Percentiles rank a stretch among this genome's conserved stretches.
phyloP scores from a whole-genome alignment of 1,140 invertebrate species.

The Trachymyrmex septentrionalis region DNA sequence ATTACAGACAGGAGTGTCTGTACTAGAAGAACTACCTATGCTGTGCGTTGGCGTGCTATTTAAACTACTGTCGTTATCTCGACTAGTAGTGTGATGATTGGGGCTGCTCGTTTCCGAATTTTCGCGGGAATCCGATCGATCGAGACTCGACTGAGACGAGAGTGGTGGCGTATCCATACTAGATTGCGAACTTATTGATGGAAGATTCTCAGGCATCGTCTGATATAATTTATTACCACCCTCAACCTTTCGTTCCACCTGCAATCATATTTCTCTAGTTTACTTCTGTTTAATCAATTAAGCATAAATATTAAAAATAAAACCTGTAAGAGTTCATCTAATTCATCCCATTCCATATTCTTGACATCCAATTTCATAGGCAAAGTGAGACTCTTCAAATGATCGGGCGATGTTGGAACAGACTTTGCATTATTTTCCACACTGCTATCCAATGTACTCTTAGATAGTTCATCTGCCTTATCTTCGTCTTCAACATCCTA shows the following conservation, averaged over 20 bases:
- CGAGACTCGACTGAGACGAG: conserved; percentile 78
- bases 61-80: conserved; percentile 81
- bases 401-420: conserved; percentile 86
- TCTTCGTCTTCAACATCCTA: conserved; percentile 80
- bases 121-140: conserved; percentile 73
- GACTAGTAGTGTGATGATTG: conserved; percentile 75
- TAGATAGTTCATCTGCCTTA: conserved; percentile 75
- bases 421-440: conserved; percentile 80
- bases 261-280: background rate
- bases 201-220: conserved; percentile 90
- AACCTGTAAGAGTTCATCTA: conserved; percentile 90
- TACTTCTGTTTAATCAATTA: background rate
- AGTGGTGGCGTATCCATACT: conserved; percentile 77
- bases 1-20: conserved; percentile 83
- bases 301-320: background rate
- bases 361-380: conserved; percentile 90
- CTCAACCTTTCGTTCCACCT: conserved; percentile 89
- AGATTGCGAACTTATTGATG: conserved; percentile 87
- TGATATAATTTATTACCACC: conserved; percentile 90
- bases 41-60: conserved; percentile 85
- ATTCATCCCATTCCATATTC: conserved; percentile 90
- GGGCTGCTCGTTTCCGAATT: conserved; percentile 78
- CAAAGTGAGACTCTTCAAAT: conserved; percentile 88
- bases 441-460: conserved; percentile 74
- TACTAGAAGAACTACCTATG: conserved; percentile 83